phyloP scores from a whole-genome alignment of 1,140 invertebrate species.

The Danaus plexippus region DNA sequence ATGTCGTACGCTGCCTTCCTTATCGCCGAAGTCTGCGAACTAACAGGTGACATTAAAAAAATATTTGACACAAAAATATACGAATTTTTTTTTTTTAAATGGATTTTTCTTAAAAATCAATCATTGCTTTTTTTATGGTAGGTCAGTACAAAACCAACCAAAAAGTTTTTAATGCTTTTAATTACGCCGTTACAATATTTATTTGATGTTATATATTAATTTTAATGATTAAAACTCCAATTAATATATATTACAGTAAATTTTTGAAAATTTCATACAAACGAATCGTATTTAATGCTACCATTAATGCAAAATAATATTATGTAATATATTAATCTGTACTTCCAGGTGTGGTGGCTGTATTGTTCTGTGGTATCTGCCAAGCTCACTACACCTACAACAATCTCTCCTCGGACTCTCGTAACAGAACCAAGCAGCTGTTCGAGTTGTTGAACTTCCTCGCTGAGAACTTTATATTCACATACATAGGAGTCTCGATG shows the following conservation, averaged over 20 bases:
- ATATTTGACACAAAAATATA: too few relatives aligned
- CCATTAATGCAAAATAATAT: too few relatives aligned
- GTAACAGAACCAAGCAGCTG: slow-evolving; percentile 92
- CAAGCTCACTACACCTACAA: slow-evolving; percentile 99
- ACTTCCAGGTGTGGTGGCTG: slow-evolving; percentile 89
- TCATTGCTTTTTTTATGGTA: too few relatives aligned
- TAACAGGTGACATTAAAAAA: slow-evolving; percentile 81
- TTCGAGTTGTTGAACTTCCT: slow-evolving; percentile 97
- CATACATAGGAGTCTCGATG: slow-evolving; percentile 98
- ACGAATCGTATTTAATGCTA: too few relatives aligned
- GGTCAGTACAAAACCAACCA: too few relatives aligned
- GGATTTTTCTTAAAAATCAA: too few relatives aligned
- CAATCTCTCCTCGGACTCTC: slow-evolving; percentile 92
- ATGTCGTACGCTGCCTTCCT: slow-evolving; percentile 99
- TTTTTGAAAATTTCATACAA: too few relatives aligned
- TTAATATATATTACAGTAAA: slow-evolving; percentile 4
- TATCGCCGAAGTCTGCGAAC: slow-evolving; percentile 93
- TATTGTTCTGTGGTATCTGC: slow-evolving; percentile 98
- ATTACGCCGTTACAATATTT: too few relatives aligned
- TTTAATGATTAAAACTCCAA: too few relatives aligned
- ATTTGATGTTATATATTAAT: too few relatives aligned
- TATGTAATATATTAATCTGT: background rate
- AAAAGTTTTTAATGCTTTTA: too few relatives aligned
- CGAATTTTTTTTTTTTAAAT: too few relatives aligned
- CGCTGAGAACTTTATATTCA: slow-evolving; percentile 99